phyloP scores from a whole-genome alignment of 1,140 invertebrate genomes.

The Telenomus remus region DNA sequence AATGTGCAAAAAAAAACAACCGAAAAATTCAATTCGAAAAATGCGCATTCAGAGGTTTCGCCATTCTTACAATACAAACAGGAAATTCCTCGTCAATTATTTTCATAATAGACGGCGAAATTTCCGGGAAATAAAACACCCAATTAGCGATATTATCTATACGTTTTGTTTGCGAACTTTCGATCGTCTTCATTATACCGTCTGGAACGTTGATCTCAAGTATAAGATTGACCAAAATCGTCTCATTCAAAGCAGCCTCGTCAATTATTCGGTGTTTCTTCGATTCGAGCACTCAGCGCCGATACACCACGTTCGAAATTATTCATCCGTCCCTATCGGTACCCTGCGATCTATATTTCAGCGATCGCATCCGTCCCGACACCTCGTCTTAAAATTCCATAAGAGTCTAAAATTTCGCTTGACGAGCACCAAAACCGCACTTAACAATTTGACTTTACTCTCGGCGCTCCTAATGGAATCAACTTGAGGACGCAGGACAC shows the following conservation, averaged over 20 bases:
- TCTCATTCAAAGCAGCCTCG: slow-evolving; percentile 30
- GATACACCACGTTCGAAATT: slow-evolving; percentile 32
- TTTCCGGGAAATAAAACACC: too few species aligned
- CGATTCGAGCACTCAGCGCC: slow-evolving; percentile 33
- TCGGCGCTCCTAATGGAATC: slow-evolving; percentile 35
- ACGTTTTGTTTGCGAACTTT: too few species aligned
- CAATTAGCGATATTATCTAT: too few species aligned
- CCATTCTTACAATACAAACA: too few species aligned
- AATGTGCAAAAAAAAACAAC: too few species aligned
- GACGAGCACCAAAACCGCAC: slow-evolving; percentile 22
- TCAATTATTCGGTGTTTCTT: slow-evolving; percentile 47
- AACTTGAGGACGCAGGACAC: slow-evolving; percentile 35
- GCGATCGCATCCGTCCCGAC: slow-evolving; percentile 24
- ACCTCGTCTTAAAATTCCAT: slow-evolving; percentile 29
- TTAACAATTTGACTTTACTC: slow-evolving; percentile 44
- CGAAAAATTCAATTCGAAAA: too few species aligned
- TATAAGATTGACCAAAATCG: slow-evolving; percentile 40
- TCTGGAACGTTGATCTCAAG: too few species aligned
- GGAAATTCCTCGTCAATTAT: too few species aligned
- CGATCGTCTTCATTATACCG: too few species aligned
- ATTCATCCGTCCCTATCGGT: slow-evolving; percentile 42
- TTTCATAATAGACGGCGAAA: too few species aligned
- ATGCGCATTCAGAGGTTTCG: too few species aligned
- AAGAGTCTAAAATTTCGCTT: slow-evolving; percentile 20
- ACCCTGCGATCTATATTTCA: slow-evolving; percentile 46